These are phyloP conservation scores for Bufo gargarizans DNA, from an alignment of 2,113 vertebrate genomes.

Conservation along the genomic window DNA sequence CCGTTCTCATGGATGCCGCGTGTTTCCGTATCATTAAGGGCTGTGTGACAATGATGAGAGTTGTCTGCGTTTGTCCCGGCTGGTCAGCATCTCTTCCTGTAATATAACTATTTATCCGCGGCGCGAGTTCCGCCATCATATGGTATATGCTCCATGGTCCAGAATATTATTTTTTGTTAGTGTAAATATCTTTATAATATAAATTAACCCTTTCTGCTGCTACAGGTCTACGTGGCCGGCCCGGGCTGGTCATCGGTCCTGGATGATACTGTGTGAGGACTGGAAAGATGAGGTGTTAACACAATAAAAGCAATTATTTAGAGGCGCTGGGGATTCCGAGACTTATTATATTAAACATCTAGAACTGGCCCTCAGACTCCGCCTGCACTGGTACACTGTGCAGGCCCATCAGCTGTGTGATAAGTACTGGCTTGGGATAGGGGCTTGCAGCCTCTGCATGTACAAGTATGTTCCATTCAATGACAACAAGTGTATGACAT, in stretches of 20 bases:
- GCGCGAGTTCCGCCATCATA: no score
- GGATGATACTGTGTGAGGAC: neutral
- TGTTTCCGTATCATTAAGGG: no score
- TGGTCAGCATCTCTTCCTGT: neutral
- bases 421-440: no score
- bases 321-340: slow-evolving; percentile 7
- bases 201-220: slow-evolving; percentile 55
- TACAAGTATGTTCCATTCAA: no score
- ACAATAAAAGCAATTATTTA: slow-evolving; percentile 48
- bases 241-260: neutral
- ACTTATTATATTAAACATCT: no score
- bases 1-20: neutral
- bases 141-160: neutral
- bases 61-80: neutral
- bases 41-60: neutral
- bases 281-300: slow-evolving; percentile 38
- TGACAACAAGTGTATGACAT: no score
- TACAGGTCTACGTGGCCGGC: neutral
- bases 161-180: slow-evolving; percentile 36
- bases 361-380: no score
- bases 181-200: slow-evolving; percentile 52
- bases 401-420: no score
- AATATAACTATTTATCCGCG: neutral
- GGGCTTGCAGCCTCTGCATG: no score
- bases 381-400: no score